Conservation (phyloP, 2,797 vertebrate species). For the Lates japonicus region DNA sequence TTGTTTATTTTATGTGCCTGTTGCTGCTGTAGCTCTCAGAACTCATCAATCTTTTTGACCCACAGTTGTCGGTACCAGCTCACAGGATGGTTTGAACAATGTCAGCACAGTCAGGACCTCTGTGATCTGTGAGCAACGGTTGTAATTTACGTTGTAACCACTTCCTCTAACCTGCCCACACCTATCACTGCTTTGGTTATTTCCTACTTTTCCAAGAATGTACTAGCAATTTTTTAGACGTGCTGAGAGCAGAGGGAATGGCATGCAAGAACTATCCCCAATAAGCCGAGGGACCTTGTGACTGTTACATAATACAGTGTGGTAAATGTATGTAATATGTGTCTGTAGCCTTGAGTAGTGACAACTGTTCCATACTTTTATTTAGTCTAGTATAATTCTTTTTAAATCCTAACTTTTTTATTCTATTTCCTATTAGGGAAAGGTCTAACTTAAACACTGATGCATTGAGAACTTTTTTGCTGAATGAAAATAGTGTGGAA, state of each 20-base stretch:
- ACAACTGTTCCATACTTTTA: neutral
- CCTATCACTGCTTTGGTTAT: neutral
- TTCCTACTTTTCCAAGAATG: neutral
- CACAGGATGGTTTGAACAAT: neutral
- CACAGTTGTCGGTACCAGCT: neutral
- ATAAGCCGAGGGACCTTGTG: neutral
- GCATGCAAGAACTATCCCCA: neutral
- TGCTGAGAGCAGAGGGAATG: neutral
- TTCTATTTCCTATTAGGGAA: neutral
- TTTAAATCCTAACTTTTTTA: neutral
- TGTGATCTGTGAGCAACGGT: neutral
- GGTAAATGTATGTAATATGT: neutral
- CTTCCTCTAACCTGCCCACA: constrained; percentile 5
- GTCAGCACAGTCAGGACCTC: neutral
- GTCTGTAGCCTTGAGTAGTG: neutral
- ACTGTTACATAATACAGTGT: neutral
- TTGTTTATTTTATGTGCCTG: neutral
- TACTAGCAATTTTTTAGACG: neutral
- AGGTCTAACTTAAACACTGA: too few relatives aligned
- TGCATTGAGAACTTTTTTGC: too few relatives aligned
- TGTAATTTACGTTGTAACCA: neutral
- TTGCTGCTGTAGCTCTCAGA: neutral
- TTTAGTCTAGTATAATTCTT: neutral
- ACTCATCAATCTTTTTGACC: neutral
- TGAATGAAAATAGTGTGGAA: neutral